These are phyloP conservation scores for Merluccius polli DNA, from an alignment of 2,797 vertebrate species.

Conservation along the genomic window DNA sequence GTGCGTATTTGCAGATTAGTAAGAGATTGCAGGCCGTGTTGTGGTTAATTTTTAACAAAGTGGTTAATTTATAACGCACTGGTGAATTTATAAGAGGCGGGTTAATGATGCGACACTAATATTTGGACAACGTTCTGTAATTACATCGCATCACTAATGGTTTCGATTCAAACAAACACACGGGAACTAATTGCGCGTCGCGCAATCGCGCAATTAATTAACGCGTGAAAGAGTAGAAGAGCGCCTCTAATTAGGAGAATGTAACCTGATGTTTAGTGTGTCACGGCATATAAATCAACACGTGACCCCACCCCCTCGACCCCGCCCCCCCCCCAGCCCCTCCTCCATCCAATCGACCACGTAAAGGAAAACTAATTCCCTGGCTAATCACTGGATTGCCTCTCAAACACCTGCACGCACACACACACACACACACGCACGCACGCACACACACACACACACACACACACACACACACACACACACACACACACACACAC, in stretches of 20 bases:
- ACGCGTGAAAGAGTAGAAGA: constrained; percentile 10
- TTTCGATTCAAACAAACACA: not conserved
- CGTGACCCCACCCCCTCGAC: constrained; percentile 73
- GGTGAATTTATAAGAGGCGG: not conserved
- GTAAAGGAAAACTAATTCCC: constrained; percentile 78
- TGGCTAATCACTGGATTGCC: constrained; percentile 54
- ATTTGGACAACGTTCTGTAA: not conserved
- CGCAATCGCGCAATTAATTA: not conserved
- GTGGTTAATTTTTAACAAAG: not conserved
- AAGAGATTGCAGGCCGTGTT: not conserved
- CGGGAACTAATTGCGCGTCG: not conserved
- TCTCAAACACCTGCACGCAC: not conserved
- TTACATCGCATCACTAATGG: not conserved
- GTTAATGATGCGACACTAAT: not conserved
- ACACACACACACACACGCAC: not conserved
- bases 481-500: constrained; percentile 15
- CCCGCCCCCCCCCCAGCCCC: constrained; percentile 64
- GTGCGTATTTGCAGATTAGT: not conserved
- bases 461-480: constrained; percentile 18
- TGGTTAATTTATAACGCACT: not conserved
- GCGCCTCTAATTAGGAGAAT: constrained; percentile 78
- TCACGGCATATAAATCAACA: constrained; percentile 71
- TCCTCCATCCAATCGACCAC: constrained; percentile 66
- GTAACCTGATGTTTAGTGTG: constrained; percentile 64
- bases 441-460: not conserved